Evolutionary conservation across 2,113 vertebrate species (phyloP).

Genomic region (Lynx canadensis): DNA sequence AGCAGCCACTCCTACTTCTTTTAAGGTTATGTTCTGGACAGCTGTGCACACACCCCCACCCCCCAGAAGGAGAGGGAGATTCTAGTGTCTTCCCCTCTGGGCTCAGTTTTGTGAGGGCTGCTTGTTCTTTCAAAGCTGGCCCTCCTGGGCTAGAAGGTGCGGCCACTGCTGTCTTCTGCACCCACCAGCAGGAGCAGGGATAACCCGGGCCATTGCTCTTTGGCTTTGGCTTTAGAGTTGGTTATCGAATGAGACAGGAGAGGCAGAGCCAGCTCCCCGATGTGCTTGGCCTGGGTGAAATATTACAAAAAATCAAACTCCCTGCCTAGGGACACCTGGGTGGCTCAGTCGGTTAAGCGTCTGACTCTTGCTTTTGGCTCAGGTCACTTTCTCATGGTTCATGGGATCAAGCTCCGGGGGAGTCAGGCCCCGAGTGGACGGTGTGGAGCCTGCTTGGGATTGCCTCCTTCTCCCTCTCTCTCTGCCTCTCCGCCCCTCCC

Average conservation of each 20-base stretch:
- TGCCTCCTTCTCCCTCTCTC: no score
- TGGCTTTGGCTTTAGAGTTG: not conserved
- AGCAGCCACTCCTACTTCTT: not conserved
- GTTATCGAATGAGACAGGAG: not conserved
- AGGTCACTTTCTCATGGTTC: no score
- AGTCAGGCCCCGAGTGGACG: no score
- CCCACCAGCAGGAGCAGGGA: not conserved
- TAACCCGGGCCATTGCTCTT: not conserved
- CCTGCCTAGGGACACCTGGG: no score
- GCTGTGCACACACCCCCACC: not conserved
- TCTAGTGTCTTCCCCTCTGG: no score
- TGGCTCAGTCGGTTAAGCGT: no score
- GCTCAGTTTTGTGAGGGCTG: not conserved
- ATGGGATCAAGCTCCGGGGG: no score
- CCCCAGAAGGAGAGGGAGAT: not conserved
- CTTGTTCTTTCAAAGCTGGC: not conserved
- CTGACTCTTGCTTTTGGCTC: no score
- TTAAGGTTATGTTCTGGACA: not conserved
- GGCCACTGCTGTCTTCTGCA: not conserved
- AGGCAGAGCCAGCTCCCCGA: not conserved
- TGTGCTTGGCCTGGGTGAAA: rapidly evolving
- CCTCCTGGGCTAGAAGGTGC: not conserved
- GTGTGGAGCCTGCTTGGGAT: no score
- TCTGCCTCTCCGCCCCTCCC: no score
- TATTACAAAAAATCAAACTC: no score